phyloP scores from a whole-genome alignment of 2,797 vertebrate genomes.

The Falco naumanni region DNA sequence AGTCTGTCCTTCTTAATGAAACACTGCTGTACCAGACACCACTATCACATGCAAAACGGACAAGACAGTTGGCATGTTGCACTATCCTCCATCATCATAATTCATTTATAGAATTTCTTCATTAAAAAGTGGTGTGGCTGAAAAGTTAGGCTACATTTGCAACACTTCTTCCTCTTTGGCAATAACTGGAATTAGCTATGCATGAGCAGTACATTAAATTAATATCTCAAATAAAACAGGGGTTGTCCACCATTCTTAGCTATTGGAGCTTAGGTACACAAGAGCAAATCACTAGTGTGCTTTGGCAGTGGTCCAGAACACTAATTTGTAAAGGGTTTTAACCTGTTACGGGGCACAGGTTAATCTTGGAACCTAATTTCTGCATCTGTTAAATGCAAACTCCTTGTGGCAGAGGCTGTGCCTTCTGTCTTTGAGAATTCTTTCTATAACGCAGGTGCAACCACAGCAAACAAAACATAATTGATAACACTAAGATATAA shows the following conservation, averaged over 20 bases:
- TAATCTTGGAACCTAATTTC: slow-evolving; percentile 5
- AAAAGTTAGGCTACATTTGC: background rate
- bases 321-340: slow-evolving; percentile 40
- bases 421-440: background rate
- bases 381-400: background rate
- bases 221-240: background rate
- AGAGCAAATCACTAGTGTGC: background rate
- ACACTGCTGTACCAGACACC: background rate
- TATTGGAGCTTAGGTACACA: background rate
- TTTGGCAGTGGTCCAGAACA: slow-evolving; percentile 29
- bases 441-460: background rate
- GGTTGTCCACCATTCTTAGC: background rate
- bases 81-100: background rate
- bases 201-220: background rate
- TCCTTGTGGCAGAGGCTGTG: background rate
- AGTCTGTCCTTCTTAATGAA: background rate
- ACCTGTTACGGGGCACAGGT: background rate
- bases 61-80: slow-evolving; percentile 1
- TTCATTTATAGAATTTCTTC: background rate
- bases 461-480: background rate
- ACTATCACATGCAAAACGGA: background rate
- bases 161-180: background rate
- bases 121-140: background rate
- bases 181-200: background rate
- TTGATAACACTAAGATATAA: background rate